Percentiles rank a stretch among this genome's conserved stretches.
Conservation (phyloP, 2,888 invertebrate species). For the Anagyrus pseudococci region DNA sequence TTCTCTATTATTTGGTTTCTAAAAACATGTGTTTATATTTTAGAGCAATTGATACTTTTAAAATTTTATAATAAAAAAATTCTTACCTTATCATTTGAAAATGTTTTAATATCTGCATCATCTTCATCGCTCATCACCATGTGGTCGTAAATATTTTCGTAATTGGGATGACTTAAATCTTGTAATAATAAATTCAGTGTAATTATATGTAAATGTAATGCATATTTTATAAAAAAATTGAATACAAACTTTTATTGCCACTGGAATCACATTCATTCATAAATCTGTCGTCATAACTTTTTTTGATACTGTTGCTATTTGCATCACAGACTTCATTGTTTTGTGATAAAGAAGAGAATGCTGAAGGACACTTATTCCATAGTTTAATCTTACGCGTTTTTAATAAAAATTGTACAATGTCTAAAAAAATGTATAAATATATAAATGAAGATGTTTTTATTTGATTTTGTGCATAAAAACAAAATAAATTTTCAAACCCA, state of each 20-base stretch:
- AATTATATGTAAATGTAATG: neutral
- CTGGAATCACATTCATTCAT: conserved; percentile 9
- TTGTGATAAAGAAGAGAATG: neutral
- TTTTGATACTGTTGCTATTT: no score
- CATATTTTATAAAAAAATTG: neutral
- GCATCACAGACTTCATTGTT: neutral
- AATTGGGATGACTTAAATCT: neutral
- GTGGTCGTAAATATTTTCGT: neutral
- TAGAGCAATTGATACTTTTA: no score
- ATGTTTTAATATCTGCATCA: no score
- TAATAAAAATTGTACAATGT: conserved; percentile 44
- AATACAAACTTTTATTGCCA: neutral
- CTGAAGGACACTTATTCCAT: conserved; percentile 17
- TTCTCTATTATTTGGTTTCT: no score
- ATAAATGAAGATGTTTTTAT: neutral
- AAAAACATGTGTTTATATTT: no score
- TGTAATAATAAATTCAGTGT: neutral
- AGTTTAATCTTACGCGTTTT: conserved; percentile 42
- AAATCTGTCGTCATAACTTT: conserved; percentile 11
- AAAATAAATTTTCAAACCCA: conserved; percentile 12
- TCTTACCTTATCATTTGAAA: no score
- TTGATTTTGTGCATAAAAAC: neutral
- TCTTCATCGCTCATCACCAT: no score
- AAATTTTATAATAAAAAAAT: no score
- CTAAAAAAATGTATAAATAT: conserved; percentile 27